Conservation (phyloP, 2,888 invertebrate genomes). For the Nemotelus pantherinus region DNA sequence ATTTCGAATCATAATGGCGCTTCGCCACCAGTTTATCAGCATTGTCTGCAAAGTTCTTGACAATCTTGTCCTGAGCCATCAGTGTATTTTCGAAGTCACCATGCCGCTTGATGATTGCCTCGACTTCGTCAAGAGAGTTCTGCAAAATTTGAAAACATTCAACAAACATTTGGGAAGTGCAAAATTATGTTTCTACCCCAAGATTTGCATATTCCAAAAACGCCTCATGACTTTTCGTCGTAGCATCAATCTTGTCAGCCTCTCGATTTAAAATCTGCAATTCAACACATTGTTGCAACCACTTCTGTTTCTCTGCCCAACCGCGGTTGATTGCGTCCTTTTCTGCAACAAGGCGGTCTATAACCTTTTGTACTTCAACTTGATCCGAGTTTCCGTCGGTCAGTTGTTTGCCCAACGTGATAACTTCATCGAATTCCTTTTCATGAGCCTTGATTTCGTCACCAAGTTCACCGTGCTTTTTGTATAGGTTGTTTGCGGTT, state of each 20-base stretch:
- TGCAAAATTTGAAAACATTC: slow-evolving; percentile 57
- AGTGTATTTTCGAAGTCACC: slow-evolving; percentile 93
- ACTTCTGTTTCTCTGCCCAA: slow-evolving; percentile 87
- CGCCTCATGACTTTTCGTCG: slow-evolving; percentile 92
- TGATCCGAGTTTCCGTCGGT: slow-evolving; percentile 78
- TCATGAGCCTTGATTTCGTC: slow-evolving; percentile 91
- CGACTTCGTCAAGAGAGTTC: slow-evolving; percentile 90
- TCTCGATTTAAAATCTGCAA: slow-evolving; percentile 93
- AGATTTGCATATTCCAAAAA: slow-evolving; percentile 89
- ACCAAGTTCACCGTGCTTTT: slow-evolving; percentile 88
- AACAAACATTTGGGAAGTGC: slow-evolving; percentile 10
- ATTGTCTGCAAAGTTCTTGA: slow-evolving; percentile 82
- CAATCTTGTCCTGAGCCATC: slow-evolving; percentile 90
- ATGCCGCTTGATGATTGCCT: slow-evolving; percentile 91
- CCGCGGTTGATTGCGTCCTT: slow-evolving; percentile 79
- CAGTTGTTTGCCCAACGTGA: slow-evolving; percentile 80
- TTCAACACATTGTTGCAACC: slow-evolving; percentile 87
- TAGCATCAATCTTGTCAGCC: slow-evolving; percentile 96
- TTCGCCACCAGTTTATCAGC: slow-evolving; percentile 83
- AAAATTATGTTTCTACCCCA: slow-evolving; percentile 72
- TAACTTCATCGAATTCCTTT: slow-evolving; percentile 87
- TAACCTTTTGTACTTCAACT: slow-evolving; percentile 78
- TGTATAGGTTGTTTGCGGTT: slow-evolving; percentile 88
- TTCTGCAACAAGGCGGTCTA: slow-evolving; percentile 78
- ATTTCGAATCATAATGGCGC: slow-evolving; percentile 81